phyloP scores from a whole-genome alignment of 2,888 invertebrate genomes.

The Drosophila paucipuncta region DNA sequence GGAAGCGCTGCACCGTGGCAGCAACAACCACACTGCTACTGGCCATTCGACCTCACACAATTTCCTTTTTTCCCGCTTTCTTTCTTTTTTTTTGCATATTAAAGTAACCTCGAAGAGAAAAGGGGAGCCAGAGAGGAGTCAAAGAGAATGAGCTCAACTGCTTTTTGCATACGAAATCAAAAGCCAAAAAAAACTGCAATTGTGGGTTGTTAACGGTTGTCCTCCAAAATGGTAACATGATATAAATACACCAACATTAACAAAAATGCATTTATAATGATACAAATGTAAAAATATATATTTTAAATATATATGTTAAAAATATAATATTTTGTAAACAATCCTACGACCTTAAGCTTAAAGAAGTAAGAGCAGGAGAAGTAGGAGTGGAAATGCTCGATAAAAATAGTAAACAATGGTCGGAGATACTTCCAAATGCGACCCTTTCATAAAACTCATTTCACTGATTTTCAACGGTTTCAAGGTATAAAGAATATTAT shows the following conservation, averaged over 20 bases:
- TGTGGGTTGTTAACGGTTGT: background rate
- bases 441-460: rapidly evolving
- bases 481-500: background rate
- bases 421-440: background rate
- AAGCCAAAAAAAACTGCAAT: slow-evolving; percentile 10
- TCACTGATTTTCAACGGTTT: background rate
- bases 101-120: slow-evolving; percentile 25
- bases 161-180: slow-evolving; percentile 39
- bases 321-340: no score
- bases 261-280: background rate
- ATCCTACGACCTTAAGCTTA: background rate
- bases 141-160: slow-evolving; percentile 30
- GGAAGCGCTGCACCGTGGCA: background rate
- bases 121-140: background rate
- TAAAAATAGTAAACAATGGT: background rate
- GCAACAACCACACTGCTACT: slow-evolving; percentile 10
- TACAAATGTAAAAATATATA: background rate
- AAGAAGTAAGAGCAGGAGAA: background rate
- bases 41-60: slow-evolving; percentile 23
- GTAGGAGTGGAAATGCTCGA: background rate
- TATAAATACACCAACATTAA: background rate
- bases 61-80: background rate
- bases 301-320: background rate
- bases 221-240: background rate
- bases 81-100: slow-evolving; percentile 31